A percentile compares a stretch with the other conserved stretches of the same genome.
Evolutionary conservation across 2,888 invertebrate species (phyloP).

Genomic region (Hydraecia micacea): DNA sequence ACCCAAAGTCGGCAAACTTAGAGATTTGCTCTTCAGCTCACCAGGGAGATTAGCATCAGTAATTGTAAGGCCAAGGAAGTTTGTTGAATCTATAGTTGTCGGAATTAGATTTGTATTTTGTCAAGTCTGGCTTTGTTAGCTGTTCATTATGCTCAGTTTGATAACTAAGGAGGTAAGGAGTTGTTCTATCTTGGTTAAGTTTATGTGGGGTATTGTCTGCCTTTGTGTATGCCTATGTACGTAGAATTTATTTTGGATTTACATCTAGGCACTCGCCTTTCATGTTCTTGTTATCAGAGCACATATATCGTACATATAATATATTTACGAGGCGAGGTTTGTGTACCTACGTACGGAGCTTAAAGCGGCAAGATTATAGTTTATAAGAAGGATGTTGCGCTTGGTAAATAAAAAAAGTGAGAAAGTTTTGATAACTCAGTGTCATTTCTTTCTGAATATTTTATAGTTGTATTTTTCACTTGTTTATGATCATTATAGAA

Average conservation of each 20-base stretch:
- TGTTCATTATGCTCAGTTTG: slow-evolving; percentile 55
- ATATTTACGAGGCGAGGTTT: slow-evolving; percentile 35
- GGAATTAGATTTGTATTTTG: slow-evolving; percentile 64
- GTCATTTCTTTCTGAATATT: background rate
- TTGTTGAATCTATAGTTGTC: slow-evolving; percentile 67
- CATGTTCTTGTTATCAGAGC: slow-evolving; percentile 39
- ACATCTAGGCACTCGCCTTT: slow-evolving; percentile 29
- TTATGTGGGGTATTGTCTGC: slow-evolving; percentile 47
- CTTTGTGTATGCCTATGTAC: slow-evolving; percentile 36
- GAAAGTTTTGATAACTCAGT: background rate
- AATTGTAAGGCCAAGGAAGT: slow-evolving; percentile 77
- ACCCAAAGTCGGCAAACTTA: slow-evolving; percentile 81
- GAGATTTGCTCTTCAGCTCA: slow-evolving; percentile 72
- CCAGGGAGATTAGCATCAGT: slow-evolving; percentile 80
- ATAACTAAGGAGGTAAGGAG: slow-evolving; percentile 54
- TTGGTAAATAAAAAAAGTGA: too few species aligned
- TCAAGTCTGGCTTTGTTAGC: slow-evolving; percentile 61
- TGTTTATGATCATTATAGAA: background rate
- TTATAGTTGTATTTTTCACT: background rate
- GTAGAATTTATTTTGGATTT: slow-evolving; percentile 40
- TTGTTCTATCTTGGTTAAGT: slow-evolving; percentile 55
- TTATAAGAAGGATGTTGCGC: background rate
- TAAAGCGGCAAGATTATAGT: slow-evolving; percentile 14
- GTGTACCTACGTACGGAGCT: background rate
- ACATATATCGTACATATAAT: slow-evolving; percentile 24